These are phyloP conservation scores for Polylopha cassiicola DNA, from an alignment of 2,888 invertebrate genomes.

Conservation along the genomic window DNA sequence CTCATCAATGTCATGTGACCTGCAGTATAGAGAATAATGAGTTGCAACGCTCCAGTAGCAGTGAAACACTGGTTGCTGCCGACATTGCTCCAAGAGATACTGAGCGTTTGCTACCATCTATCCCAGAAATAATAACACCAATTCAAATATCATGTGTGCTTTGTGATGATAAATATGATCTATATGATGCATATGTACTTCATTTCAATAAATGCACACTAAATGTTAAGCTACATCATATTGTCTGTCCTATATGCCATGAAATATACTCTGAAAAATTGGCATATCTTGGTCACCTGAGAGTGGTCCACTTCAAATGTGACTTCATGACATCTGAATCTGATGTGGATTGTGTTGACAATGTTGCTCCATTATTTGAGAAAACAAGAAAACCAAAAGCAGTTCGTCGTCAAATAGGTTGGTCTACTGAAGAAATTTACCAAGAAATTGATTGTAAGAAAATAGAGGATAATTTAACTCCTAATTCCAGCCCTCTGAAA, in stretches of 20 bases:
- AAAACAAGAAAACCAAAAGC: slow-evolving; percentile 59
- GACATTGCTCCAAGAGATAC: slow-evolving; percentile 41
- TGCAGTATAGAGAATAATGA: slow-evolving; percentile 65
- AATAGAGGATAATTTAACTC: slow-evolving; percentile 56
- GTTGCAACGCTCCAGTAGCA: slow-evolving; percentile 58
- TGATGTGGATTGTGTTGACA: slow-evolving; percentile 62
- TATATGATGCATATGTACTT: slow-evolving; percentile 58
- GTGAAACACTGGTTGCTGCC: slow-evolving; percentile 64
- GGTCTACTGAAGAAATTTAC: slow-evolving; percentile 72
- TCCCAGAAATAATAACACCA: slow-evolving; percentile 23
- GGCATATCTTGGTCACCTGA: slow-evolving; percentile 59
- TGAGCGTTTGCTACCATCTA: slow-evolving; percentile 17
- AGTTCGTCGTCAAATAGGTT: slow-evolving; percentile 68
- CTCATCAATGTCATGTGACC: slow-evolving; percentile 59
- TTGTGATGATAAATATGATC: slow-evolving; percentile 61
- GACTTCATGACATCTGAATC: slow-evolving; percentile 35
- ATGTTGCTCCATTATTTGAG: slow-evolving; percentile 52
- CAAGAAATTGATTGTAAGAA: slow-evolving; percentile 70
- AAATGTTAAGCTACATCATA: slow-evolving; percentile 68
- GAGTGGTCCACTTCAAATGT: slow-evolving; percentile 47
- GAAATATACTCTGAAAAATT: slow-evolving; percentile 62
- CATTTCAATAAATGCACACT: slow-evolving; percentile 67
- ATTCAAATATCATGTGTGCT: slow-evolving; percentile 61
- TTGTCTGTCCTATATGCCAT: slow-evolving; percentile 67
- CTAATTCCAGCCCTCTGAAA: slow-evolving; percentile 67